Evolutionary conservation across 2,113 vertebrate species (phyloP).

Genomic region (Ploceus nigricollis): DNA sequence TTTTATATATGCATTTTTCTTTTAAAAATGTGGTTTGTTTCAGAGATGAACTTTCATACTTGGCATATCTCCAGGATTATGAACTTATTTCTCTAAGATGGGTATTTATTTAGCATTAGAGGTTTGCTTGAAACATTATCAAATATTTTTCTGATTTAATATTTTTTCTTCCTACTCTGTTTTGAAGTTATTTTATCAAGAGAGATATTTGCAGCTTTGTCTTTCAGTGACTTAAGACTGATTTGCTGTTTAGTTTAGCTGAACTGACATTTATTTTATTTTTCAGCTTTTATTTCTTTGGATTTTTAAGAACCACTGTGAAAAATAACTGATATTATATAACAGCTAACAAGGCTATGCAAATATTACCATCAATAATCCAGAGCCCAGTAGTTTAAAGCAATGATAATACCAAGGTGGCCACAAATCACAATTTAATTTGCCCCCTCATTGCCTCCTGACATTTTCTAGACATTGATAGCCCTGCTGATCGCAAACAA

Average conservation of each 20-base stretch:
- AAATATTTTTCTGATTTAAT: background rate
- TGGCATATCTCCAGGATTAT: background rate
- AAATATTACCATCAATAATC: background rate
- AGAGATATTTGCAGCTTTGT: background rate
- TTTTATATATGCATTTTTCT: background rate
- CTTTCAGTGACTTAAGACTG: background rate
- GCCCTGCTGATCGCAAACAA: background rate
- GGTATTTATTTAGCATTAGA: background rate
- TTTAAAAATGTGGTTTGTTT: background rate
- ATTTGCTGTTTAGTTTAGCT: background rate
- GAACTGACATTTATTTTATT: background rate
- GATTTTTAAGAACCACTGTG: background rate
- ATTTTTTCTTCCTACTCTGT: background rate
- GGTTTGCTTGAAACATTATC: background rate
- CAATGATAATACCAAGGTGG: background rate
- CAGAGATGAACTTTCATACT: background rate
- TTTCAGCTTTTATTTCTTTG: background rate
- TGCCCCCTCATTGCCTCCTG: background rate
- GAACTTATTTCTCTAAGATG: background rate
- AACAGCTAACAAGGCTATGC: background rate
- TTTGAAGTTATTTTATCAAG: background rate
- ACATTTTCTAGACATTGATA: background rate
- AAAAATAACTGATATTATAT: background rate
- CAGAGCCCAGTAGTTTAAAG: background rate
- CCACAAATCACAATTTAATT: background rate